Evolutionary conservation across 92 coral and sea anemone species (phyloP).

Genomic region (Phymanthus crucifer): DNA sequence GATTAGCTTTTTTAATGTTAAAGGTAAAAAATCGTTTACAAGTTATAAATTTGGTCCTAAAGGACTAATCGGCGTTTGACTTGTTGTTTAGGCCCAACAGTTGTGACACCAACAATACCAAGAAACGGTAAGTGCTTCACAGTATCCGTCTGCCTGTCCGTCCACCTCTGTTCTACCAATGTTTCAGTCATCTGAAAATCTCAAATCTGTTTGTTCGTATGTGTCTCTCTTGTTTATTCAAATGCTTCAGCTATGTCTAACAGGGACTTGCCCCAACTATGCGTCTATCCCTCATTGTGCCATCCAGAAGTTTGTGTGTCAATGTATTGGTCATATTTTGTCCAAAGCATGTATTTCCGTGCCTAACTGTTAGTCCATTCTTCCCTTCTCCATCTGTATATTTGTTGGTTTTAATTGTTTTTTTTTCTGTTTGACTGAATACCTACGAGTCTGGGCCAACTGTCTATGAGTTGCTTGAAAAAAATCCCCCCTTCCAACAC

Average conservation of each 20-base stretch:
- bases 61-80: too few species aligned
- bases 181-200: neutral
- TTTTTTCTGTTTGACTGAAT: neutral
- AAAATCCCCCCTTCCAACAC: neutral
- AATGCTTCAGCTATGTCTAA: too few species aligned
- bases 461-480: neutral
- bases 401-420: neutral
- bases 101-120: constrained; percentile 70
- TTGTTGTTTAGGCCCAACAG: constrained; percentile 64
- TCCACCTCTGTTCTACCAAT: neutral
- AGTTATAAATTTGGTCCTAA: too few species aligned
- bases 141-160: neutral
- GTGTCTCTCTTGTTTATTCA: too few species aligned
- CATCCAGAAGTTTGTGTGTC: neutral
- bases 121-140: constrained; percentile 43
- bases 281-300: neutral
- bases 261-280: too few species aligned
- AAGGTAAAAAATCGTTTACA: too few species aligned
- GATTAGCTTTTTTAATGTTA: too few species aligned
- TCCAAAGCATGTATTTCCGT: too few species aligned
- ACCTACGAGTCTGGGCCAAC: neutral
- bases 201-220: too few species aligned
- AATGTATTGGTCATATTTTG: too few species aligned
- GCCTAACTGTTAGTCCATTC: too few species aligned
- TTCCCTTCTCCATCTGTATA: too few species aligned